These are phyloP conservation scores for Trachelus troglodyta DNA, from an alignment of 2,888 invertebrate species.

Conservation along the genomic window DNA sequence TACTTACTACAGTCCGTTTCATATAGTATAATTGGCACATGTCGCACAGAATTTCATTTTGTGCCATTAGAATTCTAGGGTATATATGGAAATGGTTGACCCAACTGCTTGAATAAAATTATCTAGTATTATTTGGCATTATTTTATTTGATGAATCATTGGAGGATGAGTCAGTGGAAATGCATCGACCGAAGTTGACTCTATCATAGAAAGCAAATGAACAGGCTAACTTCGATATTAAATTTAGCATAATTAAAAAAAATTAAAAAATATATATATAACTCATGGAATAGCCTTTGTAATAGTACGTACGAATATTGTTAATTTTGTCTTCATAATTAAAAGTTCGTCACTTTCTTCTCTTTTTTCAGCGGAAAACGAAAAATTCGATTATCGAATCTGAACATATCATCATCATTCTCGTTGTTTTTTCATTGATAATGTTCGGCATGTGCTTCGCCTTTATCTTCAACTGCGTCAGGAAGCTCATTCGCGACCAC, in stretches of 20 bases:
- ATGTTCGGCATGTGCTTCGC: constrained; percentile 90
- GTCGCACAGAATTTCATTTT: not conserved
- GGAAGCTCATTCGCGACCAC: constrained; percentile 88
- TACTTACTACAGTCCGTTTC: not conserved
- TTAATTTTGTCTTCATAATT: not conserved
- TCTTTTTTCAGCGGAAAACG: constrained; percentile 45
- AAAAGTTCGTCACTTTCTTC: not conserved
- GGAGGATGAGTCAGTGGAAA: too few relatives aligned
- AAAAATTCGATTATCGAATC: constrained; percentile 65
- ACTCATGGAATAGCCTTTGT: not conserved
- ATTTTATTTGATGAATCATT: not conserved
- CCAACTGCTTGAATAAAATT: not conserved
- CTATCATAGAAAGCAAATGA: too few relatives aligned
- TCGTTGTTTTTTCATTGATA: constrained; percentile 88
- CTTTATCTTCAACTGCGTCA: constrained; percentile 88
- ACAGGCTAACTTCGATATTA: too few relatives aligned
- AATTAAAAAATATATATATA: too few relatives aligned
- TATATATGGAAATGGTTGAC: not conserved
- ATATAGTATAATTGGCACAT: not conserved
- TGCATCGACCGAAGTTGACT: too few relatives aligned
- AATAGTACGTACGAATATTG: not conserved
- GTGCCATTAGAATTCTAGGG: not conserved
- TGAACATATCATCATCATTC: constrained; percentile 85
- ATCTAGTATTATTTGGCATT: not conserved
- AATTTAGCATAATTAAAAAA: too few relatives aligned